phyloP scores from a whole-genome alignment of 2,797 vertebrate species.

The Alca torda region DNA sequence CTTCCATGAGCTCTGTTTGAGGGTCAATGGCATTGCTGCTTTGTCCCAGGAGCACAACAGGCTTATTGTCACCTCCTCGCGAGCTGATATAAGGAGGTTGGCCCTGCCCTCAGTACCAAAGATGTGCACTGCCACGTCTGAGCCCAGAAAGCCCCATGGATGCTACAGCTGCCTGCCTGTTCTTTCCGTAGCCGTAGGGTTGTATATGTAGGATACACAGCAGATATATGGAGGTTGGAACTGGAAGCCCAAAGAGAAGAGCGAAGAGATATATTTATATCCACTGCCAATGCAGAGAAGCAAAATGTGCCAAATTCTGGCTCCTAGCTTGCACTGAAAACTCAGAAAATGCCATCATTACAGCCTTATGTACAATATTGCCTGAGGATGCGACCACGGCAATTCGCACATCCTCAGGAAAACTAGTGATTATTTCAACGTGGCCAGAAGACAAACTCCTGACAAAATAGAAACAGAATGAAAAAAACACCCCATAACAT shows the following conservation, averaged over 20 bases:
- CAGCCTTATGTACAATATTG: neutral
- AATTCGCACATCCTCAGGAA: neutral
- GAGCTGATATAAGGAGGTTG: neutral
- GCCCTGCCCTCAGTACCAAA: rapidly evolving
- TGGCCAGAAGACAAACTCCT: constrained; percentile 21
- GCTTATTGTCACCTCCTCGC: rapidly evolving
- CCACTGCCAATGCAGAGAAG: neutral
- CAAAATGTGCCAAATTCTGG: neutral
- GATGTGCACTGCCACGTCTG: rapidly evolving
- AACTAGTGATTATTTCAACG: neutral
- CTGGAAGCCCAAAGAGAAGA: neutral
- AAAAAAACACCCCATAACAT: neutral
- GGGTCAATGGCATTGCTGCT: rapidly evolving
- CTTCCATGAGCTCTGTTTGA: rapidly evolving
- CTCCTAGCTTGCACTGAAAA: neutral
- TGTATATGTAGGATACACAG: rapidly evolving
- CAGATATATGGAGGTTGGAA: neutral
- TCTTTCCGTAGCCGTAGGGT: neutral
- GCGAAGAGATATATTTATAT: neutral
- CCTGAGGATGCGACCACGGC: neutral
- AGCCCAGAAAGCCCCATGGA: neutral
- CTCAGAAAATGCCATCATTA: neutral
- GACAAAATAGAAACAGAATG: neutral
- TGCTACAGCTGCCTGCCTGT: neutral
- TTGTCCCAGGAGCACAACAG: neutral